Evolutionary conservation across 2,797 vertebrate species (phyloP).

Genomic region (Pagetopsis macropterus): DNA sequence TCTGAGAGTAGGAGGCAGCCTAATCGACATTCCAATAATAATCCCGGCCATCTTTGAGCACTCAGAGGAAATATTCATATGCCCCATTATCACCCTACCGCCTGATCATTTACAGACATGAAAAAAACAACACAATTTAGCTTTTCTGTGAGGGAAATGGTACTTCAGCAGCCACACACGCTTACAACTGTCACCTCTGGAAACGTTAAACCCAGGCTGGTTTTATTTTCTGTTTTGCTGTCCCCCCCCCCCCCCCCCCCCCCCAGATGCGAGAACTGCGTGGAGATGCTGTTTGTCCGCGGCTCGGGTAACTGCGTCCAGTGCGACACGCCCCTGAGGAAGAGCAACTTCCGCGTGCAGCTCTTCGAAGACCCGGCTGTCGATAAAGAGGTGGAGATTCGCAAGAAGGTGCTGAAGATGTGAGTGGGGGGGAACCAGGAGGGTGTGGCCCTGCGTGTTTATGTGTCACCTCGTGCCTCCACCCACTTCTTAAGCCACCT

Average conservation of each 20-base stretch:
- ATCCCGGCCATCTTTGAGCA: conserved; percentile 68
- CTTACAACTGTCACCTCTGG: conserved; percentile 29
- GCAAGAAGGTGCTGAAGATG: conserved; percentile 98
- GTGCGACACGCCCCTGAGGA: conserved; percentile 93
- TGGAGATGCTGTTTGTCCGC: conserved; percentile 96
- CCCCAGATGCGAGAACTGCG: conserved; percentile 95
- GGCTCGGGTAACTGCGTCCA: conserved; percentile 96
- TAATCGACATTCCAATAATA: conserved; percentile 78
- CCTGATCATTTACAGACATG: conserved; percentile 46
- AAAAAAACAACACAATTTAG: conserved; percentile 42
- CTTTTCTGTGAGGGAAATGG: conserved; percentile 47
- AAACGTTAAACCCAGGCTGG: conserved; percentile 16
- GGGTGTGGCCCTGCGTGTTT: conserved; percentile 69
- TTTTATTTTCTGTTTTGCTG: background rate
- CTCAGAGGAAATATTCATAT: conserved; percentile 69
- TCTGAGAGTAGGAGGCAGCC: conserved; percentile 66
- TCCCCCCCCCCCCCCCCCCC: background rate
- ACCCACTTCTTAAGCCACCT: conserved; percentile 81
- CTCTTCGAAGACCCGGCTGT: conserved; percentile 96
- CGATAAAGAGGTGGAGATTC: conserved; percentile 98
- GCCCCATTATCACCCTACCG: conserved; percentile 64
- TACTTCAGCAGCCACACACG: conserved; percentile 25
- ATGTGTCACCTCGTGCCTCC: conserved; percentile 74
- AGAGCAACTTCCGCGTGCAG: conserved; percentile 96
- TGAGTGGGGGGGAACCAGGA: conserved; percentile 64